A percentile compares a stretch with the other conserved stretches of the same genome.
Evolutionary conservation across 2,888 invertebrate species (phyloP).

Genomic region (Eubasilissa splendida): DNA sequence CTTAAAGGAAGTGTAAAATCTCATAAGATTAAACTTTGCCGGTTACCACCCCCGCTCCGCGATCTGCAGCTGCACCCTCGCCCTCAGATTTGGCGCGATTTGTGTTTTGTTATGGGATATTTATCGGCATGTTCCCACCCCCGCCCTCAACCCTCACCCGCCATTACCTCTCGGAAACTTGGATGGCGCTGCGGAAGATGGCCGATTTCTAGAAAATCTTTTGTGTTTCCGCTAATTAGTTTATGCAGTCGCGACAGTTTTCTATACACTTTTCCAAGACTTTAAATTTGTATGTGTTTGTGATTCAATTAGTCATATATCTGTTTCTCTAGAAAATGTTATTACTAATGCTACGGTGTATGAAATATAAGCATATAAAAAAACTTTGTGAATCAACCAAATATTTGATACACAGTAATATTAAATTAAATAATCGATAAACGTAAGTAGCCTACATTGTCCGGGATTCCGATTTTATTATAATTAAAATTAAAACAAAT

Average conservation of each 20-base stretch:
- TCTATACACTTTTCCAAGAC: not conserved
- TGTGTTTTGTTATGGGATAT: conserved; percentile 29
- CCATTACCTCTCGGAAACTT: conserved; percentile 14
- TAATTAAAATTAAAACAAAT: too few relatives aligned
- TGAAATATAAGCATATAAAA: too few relatives aligned
- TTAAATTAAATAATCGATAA: too few relatives aligned
- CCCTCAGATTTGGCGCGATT: conserved; percentile 21
- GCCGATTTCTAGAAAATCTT: conserved; percentile 1
- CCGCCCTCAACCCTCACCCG: not conserved
- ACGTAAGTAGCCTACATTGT: too few relatives aligned
- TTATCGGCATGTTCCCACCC: conserved; percentile 17
- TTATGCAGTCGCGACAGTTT: conserved; percentile 5
- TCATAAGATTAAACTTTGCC: conserved; percentile 47
- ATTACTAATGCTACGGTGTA: too few relatives aligned
- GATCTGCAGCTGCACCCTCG: not conserved
- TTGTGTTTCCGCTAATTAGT: not conserved
- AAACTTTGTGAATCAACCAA: too few relatives aligned
- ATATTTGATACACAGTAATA: too few relatives aligned
- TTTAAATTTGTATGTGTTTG: too few relatives aligned
- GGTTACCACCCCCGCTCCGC: conserved; percentile 1
- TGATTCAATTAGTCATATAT: too few relatives aligned
- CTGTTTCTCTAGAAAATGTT: too few relatives aligned
- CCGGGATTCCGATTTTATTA: too few relatives aligned
- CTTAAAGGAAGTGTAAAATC: conserved; percentile 46
- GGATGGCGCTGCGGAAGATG: not conserved